Base-by-base conservation (phyloP, 2,888 invertebrate genomes). In the Hermaeophaga mercurialis region DNA sequence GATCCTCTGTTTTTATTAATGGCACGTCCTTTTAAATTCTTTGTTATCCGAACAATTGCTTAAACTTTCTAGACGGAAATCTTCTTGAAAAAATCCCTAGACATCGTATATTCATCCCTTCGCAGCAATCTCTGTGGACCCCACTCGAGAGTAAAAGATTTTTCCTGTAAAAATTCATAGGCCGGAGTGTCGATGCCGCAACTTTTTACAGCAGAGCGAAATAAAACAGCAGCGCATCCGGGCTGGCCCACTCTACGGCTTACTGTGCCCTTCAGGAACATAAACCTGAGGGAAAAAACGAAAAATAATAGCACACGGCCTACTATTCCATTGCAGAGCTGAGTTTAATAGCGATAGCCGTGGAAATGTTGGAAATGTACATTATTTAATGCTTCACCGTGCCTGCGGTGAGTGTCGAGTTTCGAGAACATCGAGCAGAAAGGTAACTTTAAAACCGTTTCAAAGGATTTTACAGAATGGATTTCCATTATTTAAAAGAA, bases 231-330 rank as follows among this genome's bases (percentile, higher is more conserved):
- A 33, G 19, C 45, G 45, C 45, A 45, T 45, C 45, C 26, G 15
- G 31, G 9, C 18, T 9, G 8, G 26, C 28, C 33, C 5, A 17
- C 19, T 31, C 33, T 11, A n/a, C 28, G 6, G 26, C 45, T 11
- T 7, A 19, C 5, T 11, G 14, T 9, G 31, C 19, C 18, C 22
- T 34, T 31, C 34, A 33, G 47, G 47, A 22, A 34, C 47, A 43
- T 43, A 50, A 50, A 41, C 41, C 50, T 41, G 50, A 50, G 7
- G 33, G 50, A 34, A 24, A 31, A 50, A 50, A 50, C 50, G 50
- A 41, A 33, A 50, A 50, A 50, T 50, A 50, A 50, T 50, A 50
- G 41, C 50, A 43, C 22, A 41, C 43, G 24, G 50, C 50, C 50
- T 50, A 50, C 41, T 38, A 3, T 38, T 8, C 38, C 38, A 19